Evolutionary conservation across 30 jellyfish, hydroid and myxozoan species (phyloP), one percentile per base, ranked within the genome.

Genomic region (Aurelia aurita): DNA sequence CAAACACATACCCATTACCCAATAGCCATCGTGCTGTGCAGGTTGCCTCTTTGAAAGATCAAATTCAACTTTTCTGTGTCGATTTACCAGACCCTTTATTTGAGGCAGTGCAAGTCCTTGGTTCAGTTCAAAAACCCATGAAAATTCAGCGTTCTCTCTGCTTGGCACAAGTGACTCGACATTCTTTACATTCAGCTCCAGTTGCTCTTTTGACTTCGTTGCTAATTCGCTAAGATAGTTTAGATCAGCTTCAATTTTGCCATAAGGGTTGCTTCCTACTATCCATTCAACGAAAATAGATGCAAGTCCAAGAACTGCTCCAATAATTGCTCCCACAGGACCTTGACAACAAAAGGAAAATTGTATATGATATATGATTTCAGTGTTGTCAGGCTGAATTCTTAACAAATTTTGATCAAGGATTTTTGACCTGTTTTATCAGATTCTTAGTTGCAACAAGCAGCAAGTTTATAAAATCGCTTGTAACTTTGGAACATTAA

Each of bases 291-390:
- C 69, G 23, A 74, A 15, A 16, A 74, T 51, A 55, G 87, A 74
- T 14, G 87, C 87, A 16, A 74, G 26, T 31, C 87, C 69, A 21
- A 74, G 60, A 23, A 74, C 61, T 19, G 87, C 87, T 14, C 87
- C 87, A 1, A 74, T 57, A 8, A 74, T 58, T 22, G 87, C 87
- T 19, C 87, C 87, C 10, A 74, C 62, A 8, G 87, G 87, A 22
- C 87, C 51, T 39, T 39, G 0, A 39, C 51, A 39, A 39, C 2
- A 9, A 39, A 7, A 39, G 51, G 13, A 39, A 39, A 9, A 39
- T 9, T n/a, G n/a, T n/a, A n/a, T n/a, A n/a, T n/a, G n/a, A n/a
- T n/a, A n/a, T n/a, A n/a, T n/a, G n/a, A n/a, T n/a, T n/a, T n/a
- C n/a, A n/a, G n/a, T n/a, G n/a, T n/a, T n/a, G n/a, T n/a, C n/a